Conservation (phyloP, 2,888 invertebrate species). For the Drosophila aldrichi region DNA sequence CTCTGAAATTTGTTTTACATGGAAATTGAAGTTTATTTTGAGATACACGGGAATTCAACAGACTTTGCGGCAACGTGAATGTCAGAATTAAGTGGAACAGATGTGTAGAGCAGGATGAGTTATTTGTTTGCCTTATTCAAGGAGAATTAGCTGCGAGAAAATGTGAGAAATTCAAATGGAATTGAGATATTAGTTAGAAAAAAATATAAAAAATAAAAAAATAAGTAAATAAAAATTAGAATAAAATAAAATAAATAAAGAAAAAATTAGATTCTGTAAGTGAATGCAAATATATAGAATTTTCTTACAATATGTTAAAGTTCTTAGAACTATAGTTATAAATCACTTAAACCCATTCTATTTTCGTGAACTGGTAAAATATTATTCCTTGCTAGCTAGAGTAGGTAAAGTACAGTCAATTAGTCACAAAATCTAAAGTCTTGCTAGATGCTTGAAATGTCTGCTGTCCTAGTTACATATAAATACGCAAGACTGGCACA, state of each 20-base stretch:
- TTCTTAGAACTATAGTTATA: too few relatives aligned
- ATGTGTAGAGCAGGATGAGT: not conserved
- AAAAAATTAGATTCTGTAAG: too few relatives aligned
- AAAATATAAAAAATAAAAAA: not conserved
- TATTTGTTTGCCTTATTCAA: not conserved
- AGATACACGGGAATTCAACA: not conserved
- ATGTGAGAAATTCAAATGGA: not conserved
- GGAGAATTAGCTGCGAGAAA: not conserved
- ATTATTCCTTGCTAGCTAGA: too few relatives aligned
- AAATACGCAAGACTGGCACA: not conserved
- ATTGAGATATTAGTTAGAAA: not conserved
- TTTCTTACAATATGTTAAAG: too few relatives aligned
- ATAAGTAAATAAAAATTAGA: too few relatives aligned
- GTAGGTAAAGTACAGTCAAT: not conserved
- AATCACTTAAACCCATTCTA: too few relatives aligned
- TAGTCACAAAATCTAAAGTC: too few relatives aligned
- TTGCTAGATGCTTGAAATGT: not conserved
- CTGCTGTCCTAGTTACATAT: not conserved
- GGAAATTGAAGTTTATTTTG: not conserved
- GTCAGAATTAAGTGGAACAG: not conserved
- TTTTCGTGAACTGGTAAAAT: too few relatives aligned
- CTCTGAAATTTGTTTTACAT: conserved; percentile 8
- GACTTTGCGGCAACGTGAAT: not conserved
- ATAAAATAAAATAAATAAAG: too few relatives aligned
- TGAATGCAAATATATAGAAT: too few relatives aligned